Conservation (phyloP, 2,797 vertebrate genomes). For the Pelobates cultripes region DNA sequence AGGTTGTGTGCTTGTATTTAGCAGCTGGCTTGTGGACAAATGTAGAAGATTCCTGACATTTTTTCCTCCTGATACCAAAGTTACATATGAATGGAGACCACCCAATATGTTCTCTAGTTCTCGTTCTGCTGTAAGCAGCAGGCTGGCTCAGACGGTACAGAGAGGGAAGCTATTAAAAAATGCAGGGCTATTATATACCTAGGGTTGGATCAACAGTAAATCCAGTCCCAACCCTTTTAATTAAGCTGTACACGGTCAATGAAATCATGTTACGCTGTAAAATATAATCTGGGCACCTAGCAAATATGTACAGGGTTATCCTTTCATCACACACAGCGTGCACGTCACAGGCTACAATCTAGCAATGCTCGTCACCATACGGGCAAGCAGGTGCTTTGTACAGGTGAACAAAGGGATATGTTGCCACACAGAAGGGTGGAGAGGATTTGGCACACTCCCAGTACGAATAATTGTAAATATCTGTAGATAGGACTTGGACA, state of each 20-base stretch:
- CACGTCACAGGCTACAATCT: not conserved
- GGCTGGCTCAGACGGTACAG: not conserved
- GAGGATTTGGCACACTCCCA: not conserved
- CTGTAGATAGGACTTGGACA: constrained; percentile 6
- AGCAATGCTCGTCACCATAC: not conserved
- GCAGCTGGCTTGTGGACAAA: too few species aligned
- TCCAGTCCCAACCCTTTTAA: not conserved
- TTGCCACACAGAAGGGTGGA: constrained; percentile 16
- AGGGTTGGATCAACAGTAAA: not conserved
- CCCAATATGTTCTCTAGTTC: too few species aligned
- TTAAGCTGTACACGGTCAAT: not conserved
- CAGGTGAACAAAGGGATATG: not conserved
- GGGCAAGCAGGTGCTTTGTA: not conserved
- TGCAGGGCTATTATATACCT: not conserved
- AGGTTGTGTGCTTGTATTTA: too few species aligned
- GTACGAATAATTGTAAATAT: constrained; percentile 7
- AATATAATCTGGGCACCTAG: not conserved
- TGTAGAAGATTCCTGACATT: too few species aligned
- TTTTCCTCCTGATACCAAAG: too few species aligned
- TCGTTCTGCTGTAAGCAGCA: not conserved
- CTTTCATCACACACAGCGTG: not conserved
- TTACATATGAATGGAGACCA: too few species aligned
- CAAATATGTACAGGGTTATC: not conserved
- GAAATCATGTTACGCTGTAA: not conserved
- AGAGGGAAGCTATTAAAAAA: not conserved